Evolutionary conservation across 2,888 invertebrate species (phyloP).

Genomic region (Ryuthela nishihirai): DNA sequence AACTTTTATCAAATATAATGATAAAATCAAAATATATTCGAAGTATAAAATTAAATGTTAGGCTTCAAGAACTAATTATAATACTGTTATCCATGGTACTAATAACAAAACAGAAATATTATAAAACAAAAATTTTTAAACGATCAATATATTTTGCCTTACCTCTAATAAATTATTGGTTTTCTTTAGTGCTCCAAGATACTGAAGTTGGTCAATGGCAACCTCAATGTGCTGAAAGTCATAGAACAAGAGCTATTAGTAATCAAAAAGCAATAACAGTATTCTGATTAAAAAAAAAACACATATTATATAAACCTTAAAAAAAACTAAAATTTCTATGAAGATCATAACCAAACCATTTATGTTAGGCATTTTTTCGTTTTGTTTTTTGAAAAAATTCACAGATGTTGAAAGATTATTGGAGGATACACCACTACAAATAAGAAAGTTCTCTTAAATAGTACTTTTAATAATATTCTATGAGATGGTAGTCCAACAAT

Average conservation of each 20-base stretch:
- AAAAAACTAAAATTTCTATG: background rate
- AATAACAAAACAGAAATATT: background rate
- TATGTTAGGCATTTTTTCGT: background rate
- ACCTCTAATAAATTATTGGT: constrained; percentile 41
- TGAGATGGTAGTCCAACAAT: too few species aligned
- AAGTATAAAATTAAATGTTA: too few species aligned
- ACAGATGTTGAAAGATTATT: too few species aligned
- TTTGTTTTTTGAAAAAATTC: background rate
- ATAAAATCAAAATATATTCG: too few species aligned
- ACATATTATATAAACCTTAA: constrained; percentile 45
- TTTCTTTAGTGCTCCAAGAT: constrained; percentile 62
- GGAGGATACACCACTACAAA: too few species aligned
- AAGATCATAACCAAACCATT: background rate
- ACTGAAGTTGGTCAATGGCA: constrained; percentile 53
- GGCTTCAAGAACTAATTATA: too few species aligned
- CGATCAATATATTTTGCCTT: constrained; percentile 47
- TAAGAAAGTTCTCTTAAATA: too few species aligned
- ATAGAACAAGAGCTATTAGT: too few species aligned
- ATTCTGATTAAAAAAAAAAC: too few species aligned
- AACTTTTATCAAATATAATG: too few species aligned
- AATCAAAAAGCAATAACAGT: too few species aligned
- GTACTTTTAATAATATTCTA: too few species aligned
- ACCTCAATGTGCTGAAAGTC: constrained; percentile 16
- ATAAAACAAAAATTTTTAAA: background rate
- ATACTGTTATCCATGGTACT: background rate